Conservation (phyloP, 2,888 invertebrate species). For the Apocheima hispidaria region DNA sequence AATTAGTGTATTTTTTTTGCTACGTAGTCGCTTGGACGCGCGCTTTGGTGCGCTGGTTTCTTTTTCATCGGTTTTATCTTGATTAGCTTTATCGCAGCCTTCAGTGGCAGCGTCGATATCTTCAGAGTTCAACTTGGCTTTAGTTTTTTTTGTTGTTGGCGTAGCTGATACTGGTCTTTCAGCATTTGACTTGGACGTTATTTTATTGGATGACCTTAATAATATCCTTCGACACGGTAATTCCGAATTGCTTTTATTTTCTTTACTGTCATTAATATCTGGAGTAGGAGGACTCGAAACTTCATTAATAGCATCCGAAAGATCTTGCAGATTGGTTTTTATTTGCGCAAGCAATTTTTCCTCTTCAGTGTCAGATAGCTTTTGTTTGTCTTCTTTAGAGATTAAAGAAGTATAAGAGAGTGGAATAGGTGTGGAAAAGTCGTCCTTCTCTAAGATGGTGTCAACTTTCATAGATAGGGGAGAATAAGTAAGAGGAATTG, state of each 20-base stretch:
- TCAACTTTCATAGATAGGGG: slow-evolving; percentile 46
- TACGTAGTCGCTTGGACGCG: slow-evolving; percentile 36
- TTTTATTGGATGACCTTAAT: slow-evolving; percentile 62
- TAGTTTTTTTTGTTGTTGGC: slow-evolving; percentile 35
- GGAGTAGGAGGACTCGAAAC: slow-evolving; percentile 34
- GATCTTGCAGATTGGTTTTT: slow-evolving; percentile 30
- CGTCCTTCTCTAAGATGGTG: not conserved
- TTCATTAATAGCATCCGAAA: slow-evolving; percentile 29
- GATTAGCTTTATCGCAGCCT: slow-evolving; percentile 6
- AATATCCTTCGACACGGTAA: slow-evolving; percentile 54
- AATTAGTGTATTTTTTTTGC: slow-evolving; percentile 23
- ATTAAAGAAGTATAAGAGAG: not conserved
- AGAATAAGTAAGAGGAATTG: slow-evolving; percentile 66
- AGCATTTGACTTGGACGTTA: slow-evolving; percentile 33
- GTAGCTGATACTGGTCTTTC: slow-evolving; percentile 22
- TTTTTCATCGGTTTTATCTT: slow-evolving; percentile 13
- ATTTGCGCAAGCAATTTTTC: slow-evolving; percentile 24
- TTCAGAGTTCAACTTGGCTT: slow-evolving; percentile 25
- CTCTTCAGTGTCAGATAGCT: slow-evolving; percentile 13
- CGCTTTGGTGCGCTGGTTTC: slow-evolving; percentile 29
- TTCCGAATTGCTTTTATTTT: slow-evolving; percentile 48
- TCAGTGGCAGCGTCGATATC: not conserved
- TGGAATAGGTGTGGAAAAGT: not conserved
- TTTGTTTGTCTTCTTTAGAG: not conserved
- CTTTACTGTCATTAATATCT: slow-evolving; percentile 49